Evolutionary conservation across 1,140 invertebrate genomes (phyloP).

Genomic region (Philaenus spumarius): DNA sequence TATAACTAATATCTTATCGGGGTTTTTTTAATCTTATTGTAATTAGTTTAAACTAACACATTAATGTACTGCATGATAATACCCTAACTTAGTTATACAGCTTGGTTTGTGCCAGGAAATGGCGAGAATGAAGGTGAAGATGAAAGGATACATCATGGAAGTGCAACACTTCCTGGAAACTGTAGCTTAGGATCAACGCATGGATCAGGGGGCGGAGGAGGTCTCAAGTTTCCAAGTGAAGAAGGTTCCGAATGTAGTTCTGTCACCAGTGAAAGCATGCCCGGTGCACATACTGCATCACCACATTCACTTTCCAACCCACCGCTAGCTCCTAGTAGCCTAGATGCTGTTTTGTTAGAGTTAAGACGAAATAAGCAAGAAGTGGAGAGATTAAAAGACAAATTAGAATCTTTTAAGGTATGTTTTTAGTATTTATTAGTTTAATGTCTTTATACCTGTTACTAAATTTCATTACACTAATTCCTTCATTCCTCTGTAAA

Average conservation of each 20-base stretch:
- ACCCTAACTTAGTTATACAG: constrained; percentile 8
- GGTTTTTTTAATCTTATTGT: too few relatives aligned
- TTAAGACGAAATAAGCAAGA: constrained; percentile 71
- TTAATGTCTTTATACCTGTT: too few relatives aligned
- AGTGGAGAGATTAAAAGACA: constrained; percentile 65
- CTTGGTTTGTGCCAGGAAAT: constrained; percentile 41
- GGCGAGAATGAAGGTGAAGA: constrained; percentile 47
- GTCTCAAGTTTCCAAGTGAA: constrained; percentile 61
- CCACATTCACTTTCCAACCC: constrained; percentile 23
- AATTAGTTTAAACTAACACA: too few relatives aligned
- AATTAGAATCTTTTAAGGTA: constrained; percentile 65
- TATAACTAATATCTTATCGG: too few relatives aligned
- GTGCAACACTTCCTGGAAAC: constrained; percentile 50
- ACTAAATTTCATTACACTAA: too few relatives aligned
- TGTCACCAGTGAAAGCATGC: constrained; percentile 69
- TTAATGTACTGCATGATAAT: constrained; percentile 2
- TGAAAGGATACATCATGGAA: constrained; percentile 52
- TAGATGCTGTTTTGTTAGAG: constrained; percentile 67
- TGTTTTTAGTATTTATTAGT: too few relatives aligned
- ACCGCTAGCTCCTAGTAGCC: constrained; percentile 40
- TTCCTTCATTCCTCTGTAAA: too few relatives aligned
- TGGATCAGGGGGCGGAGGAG: constrained; percentile 39
- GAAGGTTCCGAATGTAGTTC: constrained; percentile 66
- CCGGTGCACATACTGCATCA: constrained; percentile 37
- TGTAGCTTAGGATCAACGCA: constrained; percentile 45